These are phyloP conservation scores for Hemichromis elongatus DNA, from an alignment of 2,113 vertebrate genomes.

Conservation along the genomic window DNA sequence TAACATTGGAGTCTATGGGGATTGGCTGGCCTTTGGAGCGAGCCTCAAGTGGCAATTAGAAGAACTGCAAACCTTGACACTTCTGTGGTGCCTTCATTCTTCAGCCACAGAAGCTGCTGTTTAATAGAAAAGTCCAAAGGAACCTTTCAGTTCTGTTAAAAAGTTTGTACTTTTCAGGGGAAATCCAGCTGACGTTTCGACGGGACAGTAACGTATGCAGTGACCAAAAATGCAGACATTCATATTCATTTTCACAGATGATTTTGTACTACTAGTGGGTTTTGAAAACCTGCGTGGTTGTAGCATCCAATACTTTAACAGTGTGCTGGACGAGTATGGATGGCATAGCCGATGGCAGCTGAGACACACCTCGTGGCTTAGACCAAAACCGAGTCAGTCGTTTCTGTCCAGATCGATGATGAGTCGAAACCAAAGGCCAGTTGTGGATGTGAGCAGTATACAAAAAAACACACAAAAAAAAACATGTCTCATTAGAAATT, in stretches of 20 bases:
- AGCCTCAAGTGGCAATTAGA: background rate
- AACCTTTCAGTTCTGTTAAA: background rate
- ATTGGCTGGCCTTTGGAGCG: background rate
- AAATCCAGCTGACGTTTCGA: background rate
- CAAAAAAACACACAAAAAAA: background rate
- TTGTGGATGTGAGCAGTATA: background rate
- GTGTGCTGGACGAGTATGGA: background rate
- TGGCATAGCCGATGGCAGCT: background rate
- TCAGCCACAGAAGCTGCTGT: background rate
- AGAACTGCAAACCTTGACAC: background rate
- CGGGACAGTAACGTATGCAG: background rate
- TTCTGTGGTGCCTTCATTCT: background rate
- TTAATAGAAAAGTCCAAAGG: background rate
- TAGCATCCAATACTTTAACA: background rate
- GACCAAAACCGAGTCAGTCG: slow-evolving; percentile 47
- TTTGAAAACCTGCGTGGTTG: background rate
- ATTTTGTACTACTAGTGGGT: background rate
- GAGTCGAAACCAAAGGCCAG: background rate
- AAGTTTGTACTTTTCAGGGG: background rate
- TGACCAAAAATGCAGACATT: background rate
- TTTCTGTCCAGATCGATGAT: slow-evolving; percentile 2
- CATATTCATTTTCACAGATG: background rate
- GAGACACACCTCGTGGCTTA: background rate
- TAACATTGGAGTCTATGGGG: background rate
- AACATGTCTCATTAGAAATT: background rate